phyloP scores from a whole-genome alignment of 2,888 invertebrate species.

The Troides aeacus region DNA sequence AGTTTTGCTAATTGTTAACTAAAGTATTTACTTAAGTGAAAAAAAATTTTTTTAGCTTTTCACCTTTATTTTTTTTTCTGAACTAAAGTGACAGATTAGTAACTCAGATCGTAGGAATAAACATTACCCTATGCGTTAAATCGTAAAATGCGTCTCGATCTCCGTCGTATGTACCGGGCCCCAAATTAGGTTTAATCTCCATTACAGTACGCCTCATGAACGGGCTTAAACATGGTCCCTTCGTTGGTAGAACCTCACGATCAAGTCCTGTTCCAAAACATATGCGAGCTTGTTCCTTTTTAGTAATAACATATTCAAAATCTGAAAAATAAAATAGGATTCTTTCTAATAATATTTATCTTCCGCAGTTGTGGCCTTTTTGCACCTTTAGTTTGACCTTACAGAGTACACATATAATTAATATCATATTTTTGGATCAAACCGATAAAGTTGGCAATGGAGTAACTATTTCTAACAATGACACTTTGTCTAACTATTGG shows the following conservation, averaged over 20 bases:
- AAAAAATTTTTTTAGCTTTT: neutral
- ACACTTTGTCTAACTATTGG: no score
- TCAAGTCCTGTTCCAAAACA: conserved; percentile 75
- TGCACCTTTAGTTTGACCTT: no score
- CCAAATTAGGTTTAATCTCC: conserved; percentile 53
- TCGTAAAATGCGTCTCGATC: conserved; percentile 61
- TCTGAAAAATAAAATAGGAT: conserved; percentile 48
- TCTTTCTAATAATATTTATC: no score
- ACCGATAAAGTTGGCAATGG: no score
- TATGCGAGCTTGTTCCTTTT: conserved; percentile 63
- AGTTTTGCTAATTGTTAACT: neutral
- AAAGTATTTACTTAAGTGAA: no score
- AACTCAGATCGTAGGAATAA: neutral
- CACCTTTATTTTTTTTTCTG: no score
- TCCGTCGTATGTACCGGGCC: conserved; percentile 57
- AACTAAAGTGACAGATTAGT: neutral
- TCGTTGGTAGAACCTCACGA: conserved; percentile 67
- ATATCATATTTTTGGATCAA: no score
- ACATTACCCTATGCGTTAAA: conserved; percentile 54
- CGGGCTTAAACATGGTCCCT: conserved; percentile 63
- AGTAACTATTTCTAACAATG: no score
- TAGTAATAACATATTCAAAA: conserved; percentile 79
- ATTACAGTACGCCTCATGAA: conserved; percentile 68
- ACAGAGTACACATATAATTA: no score
- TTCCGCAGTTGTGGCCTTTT: no score